Percentiles rank a stretch among this genome's conserved stretches.
phyloP scores from a whole-genome alignment of 2,888 invertebrate species.

The Orgyia antiqua region DNA sequence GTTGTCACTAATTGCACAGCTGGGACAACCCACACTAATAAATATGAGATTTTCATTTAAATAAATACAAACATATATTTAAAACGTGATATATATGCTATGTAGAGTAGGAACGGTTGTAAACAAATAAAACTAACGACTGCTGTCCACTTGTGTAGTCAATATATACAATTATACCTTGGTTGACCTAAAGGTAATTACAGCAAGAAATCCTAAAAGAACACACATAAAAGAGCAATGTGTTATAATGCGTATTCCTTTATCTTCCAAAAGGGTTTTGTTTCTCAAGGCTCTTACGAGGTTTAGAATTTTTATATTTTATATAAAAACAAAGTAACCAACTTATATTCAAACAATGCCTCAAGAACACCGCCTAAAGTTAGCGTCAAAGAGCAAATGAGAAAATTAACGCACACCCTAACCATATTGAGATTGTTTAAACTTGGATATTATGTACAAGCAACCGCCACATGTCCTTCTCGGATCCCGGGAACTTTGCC shows the following conservation, averaged over 20 bases:
- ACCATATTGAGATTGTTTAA: conserved; percentile 70
- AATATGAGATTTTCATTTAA: conserved; percentile 62
- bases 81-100: conserved; percentile 17
- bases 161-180: too few species aligned
- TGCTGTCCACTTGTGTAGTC: too few species aligned
- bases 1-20: conserved; percentile 74
- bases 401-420: conserved; percentile 50
- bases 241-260: too few species aligned
- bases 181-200: not conserved
- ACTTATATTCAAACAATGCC: too few species aligned
- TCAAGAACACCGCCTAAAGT: conserved; percentile 18
- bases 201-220: too few species aligned
- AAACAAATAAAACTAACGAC: not conserved
- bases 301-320: too few species aligned
- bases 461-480: conserved; percentile 68
- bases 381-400: conserved; percentile 29
- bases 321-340: too few species aligned
- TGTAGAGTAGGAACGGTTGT: conserved; percentile 4
- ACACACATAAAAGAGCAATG: too few species aligned
- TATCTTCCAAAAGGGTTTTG: too few species aligned
- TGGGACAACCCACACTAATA: conserved; percentile 56
- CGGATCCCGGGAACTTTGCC: conserved; percentile 65
- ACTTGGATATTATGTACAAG: conserved; percentile 72
- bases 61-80: conserved; percentile 42
- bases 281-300: too few species aligned